Percentiles rank a stretch among this genome's conserved stretches.
Evolutionary conservation across 2,797 vertebrate genomes (phyloP).

Genomic region (Molothrus ater): DNA sequence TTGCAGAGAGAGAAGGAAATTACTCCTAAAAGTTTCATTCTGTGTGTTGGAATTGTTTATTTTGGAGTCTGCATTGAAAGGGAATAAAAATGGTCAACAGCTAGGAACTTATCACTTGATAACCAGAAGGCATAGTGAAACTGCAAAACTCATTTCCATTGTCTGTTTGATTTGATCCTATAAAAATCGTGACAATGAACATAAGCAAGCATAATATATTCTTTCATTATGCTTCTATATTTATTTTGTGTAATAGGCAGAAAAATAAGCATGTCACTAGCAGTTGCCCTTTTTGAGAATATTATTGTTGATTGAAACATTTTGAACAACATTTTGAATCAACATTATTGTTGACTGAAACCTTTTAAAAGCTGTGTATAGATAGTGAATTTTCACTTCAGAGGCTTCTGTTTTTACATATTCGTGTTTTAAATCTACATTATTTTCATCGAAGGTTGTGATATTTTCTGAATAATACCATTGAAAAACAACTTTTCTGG

Average conservation of each 20-base stretch:
- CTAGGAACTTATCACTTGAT: constrained; percentile 53
- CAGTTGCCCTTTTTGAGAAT: constrained; percentile 31
- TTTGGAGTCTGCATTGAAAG: constrained; percentile 19
- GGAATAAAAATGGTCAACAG: constrained; percentile 14
- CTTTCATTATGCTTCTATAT: constrained; percentile 63
- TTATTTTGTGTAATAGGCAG: constrained; percentile 63
- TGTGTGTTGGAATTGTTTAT: not conserved
- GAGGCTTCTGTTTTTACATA: not conserved
- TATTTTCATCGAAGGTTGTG: constrained; percentile 15
- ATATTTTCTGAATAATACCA: constrained; percentile 19
- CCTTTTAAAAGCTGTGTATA: not conserved
- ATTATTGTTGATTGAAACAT: constrained; percentile 34
- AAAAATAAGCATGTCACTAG: constrained; percentile 6
- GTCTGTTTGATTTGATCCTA: constrained; percentile 70
- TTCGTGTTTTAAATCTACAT: constrained; percentile 44
- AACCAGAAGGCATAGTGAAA: constrained; percentile 58
- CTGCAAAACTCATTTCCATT: constrained; percentile 66
- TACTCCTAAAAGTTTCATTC: not conserved
- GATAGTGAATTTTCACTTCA: not conserved
- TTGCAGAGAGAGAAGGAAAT: constrained; percentile 1
- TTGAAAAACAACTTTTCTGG: not conserved
- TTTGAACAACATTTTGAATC: not conserved
- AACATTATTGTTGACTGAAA: constrained; percentile 38
- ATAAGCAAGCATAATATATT: constrained; percentile 44
- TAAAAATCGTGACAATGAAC: constrained; percentile 59